Conservation (phyloP, 2,113 vertebrate species). For the Cynocephalus volans region DNA sequence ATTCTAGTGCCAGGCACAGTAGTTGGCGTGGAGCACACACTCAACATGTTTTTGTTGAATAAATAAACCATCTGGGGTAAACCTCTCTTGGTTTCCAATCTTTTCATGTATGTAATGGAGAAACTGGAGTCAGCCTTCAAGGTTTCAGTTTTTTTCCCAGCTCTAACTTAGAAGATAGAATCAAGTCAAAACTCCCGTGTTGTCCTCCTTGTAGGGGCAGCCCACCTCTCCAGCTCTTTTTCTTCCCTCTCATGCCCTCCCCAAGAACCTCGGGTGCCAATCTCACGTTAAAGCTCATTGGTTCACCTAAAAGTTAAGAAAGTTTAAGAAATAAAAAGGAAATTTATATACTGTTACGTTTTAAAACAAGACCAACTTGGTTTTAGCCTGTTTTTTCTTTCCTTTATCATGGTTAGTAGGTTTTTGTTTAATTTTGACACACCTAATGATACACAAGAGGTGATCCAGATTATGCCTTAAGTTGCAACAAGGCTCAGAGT, state of each 20-base stretch:
- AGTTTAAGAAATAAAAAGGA: constrained; percentile 42
- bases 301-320: constrained; percentile 14
- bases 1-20: background rate
- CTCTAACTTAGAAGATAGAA: background rate
- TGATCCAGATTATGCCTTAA: constrained; percentile 14
- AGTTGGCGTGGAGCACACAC: too few species aligned
- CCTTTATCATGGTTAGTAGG: background rate
- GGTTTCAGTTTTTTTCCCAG: background rate
- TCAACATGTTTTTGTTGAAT: background rate
- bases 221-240: background rate
- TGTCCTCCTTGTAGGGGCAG: background rate
- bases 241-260: background rate
- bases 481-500: background rate
- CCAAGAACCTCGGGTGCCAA: background rate
- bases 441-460: background rate
- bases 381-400: background rate
- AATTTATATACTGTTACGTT: background rate
- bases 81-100: background rate
- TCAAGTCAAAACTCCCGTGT: background rate
- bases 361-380: background rate
- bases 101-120: background rate
- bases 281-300: background rate
- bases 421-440: constrained; percentile 59
- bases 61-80: background rate
- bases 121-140: background rate